Conservation (phyloP, 2,888 invertebrate genomes). For the Entomobrya proxima region DNA sequence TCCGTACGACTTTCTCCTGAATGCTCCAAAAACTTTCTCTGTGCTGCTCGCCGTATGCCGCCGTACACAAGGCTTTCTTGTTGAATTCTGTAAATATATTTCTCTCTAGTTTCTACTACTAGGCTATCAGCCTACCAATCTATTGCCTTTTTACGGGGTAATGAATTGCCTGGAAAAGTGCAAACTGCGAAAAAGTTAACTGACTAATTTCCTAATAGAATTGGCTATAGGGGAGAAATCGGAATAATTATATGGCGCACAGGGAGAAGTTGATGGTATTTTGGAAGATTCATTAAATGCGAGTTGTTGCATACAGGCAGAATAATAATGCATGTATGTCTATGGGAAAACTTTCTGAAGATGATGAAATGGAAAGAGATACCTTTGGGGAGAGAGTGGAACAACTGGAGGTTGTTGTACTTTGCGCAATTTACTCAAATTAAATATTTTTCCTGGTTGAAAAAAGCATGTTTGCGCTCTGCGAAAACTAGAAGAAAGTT, state of each 20-base stretch:
- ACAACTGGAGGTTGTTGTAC: too few relatives aligned
- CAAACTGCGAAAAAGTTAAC: conserved; percentile 35
- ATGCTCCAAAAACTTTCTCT: conserved; percentile 18
- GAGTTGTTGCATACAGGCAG: too few relatives aligned
- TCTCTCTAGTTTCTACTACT: not conserved
- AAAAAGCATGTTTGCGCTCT: too few relatives aligned
- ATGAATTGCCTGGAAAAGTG: not conserved
- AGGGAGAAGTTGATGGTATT: not conserved
- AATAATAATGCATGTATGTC: not conserved
- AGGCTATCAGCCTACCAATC: too few relatives aligned
- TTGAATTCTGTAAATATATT: not conserved
- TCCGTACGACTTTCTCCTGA: conserved; percentile 1
- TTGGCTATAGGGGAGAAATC: conserved; percentile 3
- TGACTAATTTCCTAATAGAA: conserved; percentile 35
- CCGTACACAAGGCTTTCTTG: not conserved
- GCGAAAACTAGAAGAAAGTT: too few relatives aligned
- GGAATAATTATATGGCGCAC: not conserved
- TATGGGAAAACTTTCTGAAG: not conserved
- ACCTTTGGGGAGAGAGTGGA: not conserved
- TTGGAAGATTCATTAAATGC: conserved; percentile 20
- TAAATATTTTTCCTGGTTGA: too few relatives aligned
- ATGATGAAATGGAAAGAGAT: not conserved
- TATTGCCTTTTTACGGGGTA: not conserved
- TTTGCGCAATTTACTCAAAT: too few relatives aligned
- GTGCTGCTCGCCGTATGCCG: not conserved